A percentile compares a stretch with the other conserved stretches of the same genome.
phyloP scores from a whole-genome alignment of 2,113 vertebrate genomes.

The Tetrao urogallus region DNA sequence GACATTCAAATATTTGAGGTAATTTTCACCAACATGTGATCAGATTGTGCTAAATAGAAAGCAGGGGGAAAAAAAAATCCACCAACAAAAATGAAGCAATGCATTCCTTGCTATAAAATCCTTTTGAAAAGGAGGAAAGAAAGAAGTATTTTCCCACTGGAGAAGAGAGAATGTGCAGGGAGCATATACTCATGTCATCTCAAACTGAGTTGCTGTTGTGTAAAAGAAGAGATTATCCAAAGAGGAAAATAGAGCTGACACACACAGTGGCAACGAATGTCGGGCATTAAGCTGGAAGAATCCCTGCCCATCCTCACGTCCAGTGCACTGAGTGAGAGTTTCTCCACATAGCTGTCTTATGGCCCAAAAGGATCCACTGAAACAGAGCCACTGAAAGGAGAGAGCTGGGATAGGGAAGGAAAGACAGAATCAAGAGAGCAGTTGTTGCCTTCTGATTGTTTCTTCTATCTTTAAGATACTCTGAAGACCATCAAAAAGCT shows the following conservation, averaged over 20 bases:
- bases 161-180: background rate
- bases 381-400: background rate
- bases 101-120: background rate
- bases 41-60: background rate
- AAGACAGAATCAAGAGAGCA: background rate
- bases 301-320: background rate
- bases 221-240: background rate
- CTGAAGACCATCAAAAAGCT: background rate
- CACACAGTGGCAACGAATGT: background rate
- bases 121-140: background rate
- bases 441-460: background rate
- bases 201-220: background rate
- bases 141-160: background rate
- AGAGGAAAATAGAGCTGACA: background rate
- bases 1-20: background rate
- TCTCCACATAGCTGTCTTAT: background rate
- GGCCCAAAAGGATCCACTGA: background rate
- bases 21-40: background rate
- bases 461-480: background rate
- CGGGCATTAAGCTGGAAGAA: background rate
- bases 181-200: background rate
- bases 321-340: background rate
- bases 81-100: background rate
- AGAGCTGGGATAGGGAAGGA: background rate
- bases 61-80: background rate